These are phyloP conservation scores for Deilephila elpenor DNA, from an alignment of 2,888 invertebrate species.

Conservation along the genomic window DNA sequence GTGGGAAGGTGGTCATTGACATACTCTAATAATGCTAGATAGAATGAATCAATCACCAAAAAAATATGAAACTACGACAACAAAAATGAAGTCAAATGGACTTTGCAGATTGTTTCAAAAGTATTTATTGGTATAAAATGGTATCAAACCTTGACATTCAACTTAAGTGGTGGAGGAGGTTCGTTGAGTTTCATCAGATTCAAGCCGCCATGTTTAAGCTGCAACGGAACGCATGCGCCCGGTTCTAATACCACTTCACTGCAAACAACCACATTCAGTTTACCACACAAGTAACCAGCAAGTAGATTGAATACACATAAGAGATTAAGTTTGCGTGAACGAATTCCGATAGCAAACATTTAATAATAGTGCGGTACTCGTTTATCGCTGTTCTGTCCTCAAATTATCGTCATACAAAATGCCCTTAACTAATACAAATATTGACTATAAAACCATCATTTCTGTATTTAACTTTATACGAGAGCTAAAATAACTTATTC, in stretches of 20 bases:
- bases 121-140: neutral
- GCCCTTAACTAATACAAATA: neutral
- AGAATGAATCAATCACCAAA: too few species aligned
- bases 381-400: neutral
- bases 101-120: too few species aligned
- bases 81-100: too few species aligned
- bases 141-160: conserved; percentile 71
- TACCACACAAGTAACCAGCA: neutral
- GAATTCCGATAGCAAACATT: neutral
- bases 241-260: conserved; percentile 87
- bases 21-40: too few species aligned
- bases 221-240: conserved; percentile 86
- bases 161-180: conserved; percentile 74
- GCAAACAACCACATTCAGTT: conserved; percentile 34
- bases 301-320: neutral
- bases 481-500: too few species aligned
- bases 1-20: too few species aligned
- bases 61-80: too few species aligned
- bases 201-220: conserved; percentile 75
- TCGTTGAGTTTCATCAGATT: conserved; percentile 74
- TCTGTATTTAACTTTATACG: too few species aligned
- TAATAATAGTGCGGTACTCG: neutral
- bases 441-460: too few species aligned
- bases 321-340: conserved; percentile 3
- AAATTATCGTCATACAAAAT: neutral